Evolutionary conservation across 2,888 invertebrate species (phyloP).

Genomic region (Tipula unca): DNA sequence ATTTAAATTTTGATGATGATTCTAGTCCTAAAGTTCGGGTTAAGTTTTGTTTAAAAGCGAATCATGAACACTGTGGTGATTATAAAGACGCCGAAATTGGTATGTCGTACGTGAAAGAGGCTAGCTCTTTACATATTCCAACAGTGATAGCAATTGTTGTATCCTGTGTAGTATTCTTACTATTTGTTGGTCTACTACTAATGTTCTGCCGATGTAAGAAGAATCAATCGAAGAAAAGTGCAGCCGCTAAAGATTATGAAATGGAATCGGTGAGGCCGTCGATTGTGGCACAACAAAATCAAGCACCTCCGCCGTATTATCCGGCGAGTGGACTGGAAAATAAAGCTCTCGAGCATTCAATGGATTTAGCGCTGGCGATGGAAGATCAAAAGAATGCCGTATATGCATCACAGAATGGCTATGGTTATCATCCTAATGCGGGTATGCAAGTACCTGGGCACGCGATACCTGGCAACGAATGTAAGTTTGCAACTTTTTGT

Average conservation of each 20-base stretch:
- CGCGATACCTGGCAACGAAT: conserved; percentile 69
- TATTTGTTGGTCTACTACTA: conserved; percentile 65
- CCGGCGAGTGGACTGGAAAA: conserved; percentile 84
- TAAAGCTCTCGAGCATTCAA: conserved; percentile 81
- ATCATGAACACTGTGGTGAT: conserved; percentile 75
- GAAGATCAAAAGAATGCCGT: conserved; percentile 81
- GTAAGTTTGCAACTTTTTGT: conserved; percentile 47
- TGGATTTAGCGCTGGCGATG: conserved; percentile 73
- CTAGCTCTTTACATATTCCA: conserved; percentile 66
- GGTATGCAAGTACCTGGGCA: conserved; percentile 55
- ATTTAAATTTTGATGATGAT: conserved; percentile 51
- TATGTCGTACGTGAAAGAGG: conserved; percentile 70
- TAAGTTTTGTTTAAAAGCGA: conserved; percentile 71
- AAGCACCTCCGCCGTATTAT: conserved; percentile 83
- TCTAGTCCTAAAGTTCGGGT: conserved; percentile 63
- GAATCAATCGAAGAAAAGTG: conserved; percentile 71
- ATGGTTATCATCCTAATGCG: conserved; percentile 72
- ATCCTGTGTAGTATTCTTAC: conserved; percentile 68
- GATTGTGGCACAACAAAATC: conserved; percentile 76
- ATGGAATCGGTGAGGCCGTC: conserved; percentile 81
- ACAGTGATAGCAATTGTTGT: conserved; percentile 71
- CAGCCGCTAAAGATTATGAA: conserved; percentile 78
- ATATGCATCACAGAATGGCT: conserved; percentile 75
- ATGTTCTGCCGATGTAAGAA: conserved; percentile 81
- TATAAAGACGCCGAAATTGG: conserved; percentile 78